A percentile compares a stretch with the other conserved stretches of the same genome.
These are phyloP conservation scores for Hypselothyrea guttata DNA, from an alignment of 2,888 invertebrate species.

Conservation along the genomic window DNA sequence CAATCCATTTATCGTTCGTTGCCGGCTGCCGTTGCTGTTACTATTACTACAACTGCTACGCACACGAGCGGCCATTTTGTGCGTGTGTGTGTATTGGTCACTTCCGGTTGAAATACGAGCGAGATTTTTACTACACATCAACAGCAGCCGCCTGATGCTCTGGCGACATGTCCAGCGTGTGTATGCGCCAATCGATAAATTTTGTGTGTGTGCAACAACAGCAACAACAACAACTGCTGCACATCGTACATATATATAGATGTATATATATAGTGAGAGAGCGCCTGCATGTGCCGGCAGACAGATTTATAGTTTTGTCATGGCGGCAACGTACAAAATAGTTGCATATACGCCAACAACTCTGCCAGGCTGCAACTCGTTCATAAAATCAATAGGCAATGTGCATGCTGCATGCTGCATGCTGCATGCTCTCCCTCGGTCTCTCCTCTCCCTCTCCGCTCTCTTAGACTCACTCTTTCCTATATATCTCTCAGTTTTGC, in stretches of 20 bases:
- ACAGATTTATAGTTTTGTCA: constrained; percentile 74
- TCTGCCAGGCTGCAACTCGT: constrained; percentile 43
- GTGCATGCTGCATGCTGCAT: constrained; percentile 22
- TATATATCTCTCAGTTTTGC: constrained; percentile 18
- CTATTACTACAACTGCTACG: constrained; percentile 62
- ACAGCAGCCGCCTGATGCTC: constrained; percentile 38
- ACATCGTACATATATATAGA: constrained; percentile 9
- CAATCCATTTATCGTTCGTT: constrained; percentile 69
- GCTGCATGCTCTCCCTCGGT: constrained; percentile 4
- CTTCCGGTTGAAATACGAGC: constrained; percentile 78
- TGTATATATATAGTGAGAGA: constrained; percentile 3
- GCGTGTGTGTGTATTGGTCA: constrained; percentile 54
- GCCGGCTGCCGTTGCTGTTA: constrained; percentile 65
- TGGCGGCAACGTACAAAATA: constrained; percentile 68
- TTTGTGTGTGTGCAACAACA: constrained; percentile 56
- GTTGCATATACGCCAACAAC: constrained; percentile 47
- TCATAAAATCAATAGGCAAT: constrained; percentile 72
- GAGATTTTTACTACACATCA: constrained; percentile 73
- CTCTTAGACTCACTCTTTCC: background rate
- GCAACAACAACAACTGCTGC: constrained; percentile 20
- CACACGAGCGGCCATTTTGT: constrained; percentile 52
- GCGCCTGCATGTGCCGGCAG: constrained; percentile 60
- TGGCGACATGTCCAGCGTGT: constrained; percentile 29
- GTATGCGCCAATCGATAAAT: constrained; percentile 76
- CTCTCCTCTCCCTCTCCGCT: background rate